Evolutionary conservation across 2,888 invertebrate genomes (phyloP).

Genomic region (Elmis aenea): DNA sequence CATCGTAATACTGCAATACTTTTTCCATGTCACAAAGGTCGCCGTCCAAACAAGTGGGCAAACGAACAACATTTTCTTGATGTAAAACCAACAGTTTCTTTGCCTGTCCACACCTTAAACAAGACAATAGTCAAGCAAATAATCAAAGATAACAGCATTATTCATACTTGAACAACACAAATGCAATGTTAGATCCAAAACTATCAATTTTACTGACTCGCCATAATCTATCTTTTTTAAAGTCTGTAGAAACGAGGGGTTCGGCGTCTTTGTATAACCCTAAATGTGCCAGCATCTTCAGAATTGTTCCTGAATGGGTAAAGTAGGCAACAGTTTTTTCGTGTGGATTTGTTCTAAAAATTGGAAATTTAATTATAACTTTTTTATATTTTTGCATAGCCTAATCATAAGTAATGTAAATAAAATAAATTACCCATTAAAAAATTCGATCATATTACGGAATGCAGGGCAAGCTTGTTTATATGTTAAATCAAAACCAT

Average conservation of each 20-base stretch:
- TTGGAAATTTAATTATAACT: background rate
- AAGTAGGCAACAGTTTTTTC: slow-evolving; percentile 58
- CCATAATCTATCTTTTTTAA: slow-evolving; percentile 7
- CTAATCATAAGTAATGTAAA: background rate
- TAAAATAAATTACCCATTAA: slow-evolving; percentile 46
- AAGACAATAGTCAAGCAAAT: background rate
- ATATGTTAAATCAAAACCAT: slow-evolving; percentile 68
- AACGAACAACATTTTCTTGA: slow-evolving; percentile 65
- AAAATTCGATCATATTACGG: slow-evolving; percentile 58
- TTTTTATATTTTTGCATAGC: too few relatives aligned
- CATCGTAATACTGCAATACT: slow-evolving; percentile 53
- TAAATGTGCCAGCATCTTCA: slow-evolving; percentile 70
- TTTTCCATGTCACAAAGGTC: slow-evolving; percentile 62
- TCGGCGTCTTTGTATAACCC: slow-evolving; percentile 64
- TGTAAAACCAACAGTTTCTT: slow-evolving; percentile 62
- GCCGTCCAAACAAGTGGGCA: slow-evolving; percentile 59
- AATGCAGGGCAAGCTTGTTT: slow-evolving; percentile 72
- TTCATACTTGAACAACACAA: slow-evolving; percentile 65
- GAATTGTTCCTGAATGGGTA: slow-evolving; percentile 75
- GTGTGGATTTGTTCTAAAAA: slow-evolving; percentile 35
- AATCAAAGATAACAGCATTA: background rate
- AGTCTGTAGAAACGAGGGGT: slow-evolving; percentile 32
- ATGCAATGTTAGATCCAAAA: slow-evolving; percentile 73
- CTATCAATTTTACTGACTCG: slow-evolving; percentile 58
- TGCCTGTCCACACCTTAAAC: slow-evolving; percentile 34